A percentile compares a stretch with the other conserved stretches of the same genome.
These are phyloP conservation scores for Patella ulyssiponensis DNA, from an alignment of 2,888 invertebrate genomes.

Conservation along the genomic window DNA sequence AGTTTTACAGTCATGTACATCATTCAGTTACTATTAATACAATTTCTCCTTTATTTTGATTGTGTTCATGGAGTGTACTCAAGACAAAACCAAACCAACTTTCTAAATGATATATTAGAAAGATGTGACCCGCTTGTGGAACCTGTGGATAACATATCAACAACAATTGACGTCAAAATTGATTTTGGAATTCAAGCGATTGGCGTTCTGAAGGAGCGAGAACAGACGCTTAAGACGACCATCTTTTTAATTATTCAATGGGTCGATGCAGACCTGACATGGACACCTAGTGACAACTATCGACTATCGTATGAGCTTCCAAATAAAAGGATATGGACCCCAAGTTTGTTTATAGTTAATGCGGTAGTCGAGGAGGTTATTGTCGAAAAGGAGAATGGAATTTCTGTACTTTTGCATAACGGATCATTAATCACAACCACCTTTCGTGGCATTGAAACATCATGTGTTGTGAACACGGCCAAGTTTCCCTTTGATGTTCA, in stretches of 20 bases:
- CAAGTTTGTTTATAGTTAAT: not conserved
- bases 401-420: not conserved
- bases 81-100: not conserved
- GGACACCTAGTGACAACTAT: not conserved
- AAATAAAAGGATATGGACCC: not conserved
- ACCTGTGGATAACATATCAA: not conserved
- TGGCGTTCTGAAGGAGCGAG: not conserved
- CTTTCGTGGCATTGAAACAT: not conserved
- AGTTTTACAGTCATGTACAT: too few species aligned
- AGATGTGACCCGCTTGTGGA: not conserved
- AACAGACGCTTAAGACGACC: not conserved
- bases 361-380: not conserved
- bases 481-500: not conserved
- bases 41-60: too few species aligned
- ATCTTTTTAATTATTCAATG: not conserved
- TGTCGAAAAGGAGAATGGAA: not conserved
- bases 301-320: not conserved
- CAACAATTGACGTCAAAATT: not conserved
- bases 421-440: not conserved
- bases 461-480: not conserved
- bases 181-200: not conserved
- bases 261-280: not conserved
- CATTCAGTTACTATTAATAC: too few species aligned
- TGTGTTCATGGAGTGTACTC: too few species aligned
- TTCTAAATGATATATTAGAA: not conserved